Evolutionary conservation across 2,797 vertebrate species (phyloP).

Genomic region (Syndactyla subalaris): DNA sequence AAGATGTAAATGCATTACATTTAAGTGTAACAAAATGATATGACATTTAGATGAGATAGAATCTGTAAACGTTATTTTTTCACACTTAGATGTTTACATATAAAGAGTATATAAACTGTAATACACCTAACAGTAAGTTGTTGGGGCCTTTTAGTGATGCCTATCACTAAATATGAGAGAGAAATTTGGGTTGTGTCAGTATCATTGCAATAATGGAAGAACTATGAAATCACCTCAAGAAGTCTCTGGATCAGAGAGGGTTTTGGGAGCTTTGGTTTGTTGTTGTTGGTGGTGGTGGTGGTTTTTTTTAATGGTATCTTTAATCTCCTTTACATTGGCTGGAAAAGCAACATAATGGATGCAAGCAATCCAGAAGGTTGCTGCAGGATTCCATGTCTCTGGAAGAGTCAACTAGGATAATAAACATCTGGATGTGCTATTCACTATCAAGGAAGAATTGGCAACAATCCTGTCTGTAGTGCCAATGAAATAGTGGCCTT

Average conservation of each 20-base stretch:
- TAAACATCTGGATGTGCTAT: not conserved
- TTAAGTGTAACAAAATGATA: not conserved
- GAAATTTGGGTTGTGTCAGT: not conserved
- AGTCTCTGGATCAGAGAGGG: not conserved
- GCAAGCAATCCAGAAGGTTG: not conserved
- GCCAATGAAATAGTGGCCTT: not conserved
- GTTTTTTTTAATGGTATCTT: not conserved
- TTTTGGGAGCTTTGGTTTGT: not conserved
- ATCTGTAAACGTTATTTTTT: not conserved
- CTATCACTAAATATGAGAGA: not conserved
- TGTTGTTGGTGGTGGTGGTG: not conserved
- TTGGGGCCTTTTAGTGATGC: not conserved
- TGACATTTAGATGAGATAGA: not conserved
- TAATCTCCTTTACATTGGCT: not conserved
- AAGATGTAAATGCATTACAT: not conserved
- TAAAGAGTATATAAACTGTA: not conserved
- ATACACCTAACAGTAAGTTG: not conserved
- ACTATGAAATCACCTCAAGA: not conserved
- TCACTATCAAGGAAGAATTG: not conserved
- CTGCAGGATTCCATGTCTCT: not conserved
- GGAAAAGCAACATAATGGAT: not conserved
- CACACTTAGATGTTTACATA: not conserved
- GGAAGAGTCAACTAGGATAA: not conserved
- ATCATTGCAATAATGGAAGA: not conserved
- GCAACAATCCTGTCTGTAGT: not conserved